A percentile compares a stretch with the other conserved stretches of the same genome.
Conservation (phyloP, 1,140 invertebrate species). For the Galleria mellonella region DNA sequence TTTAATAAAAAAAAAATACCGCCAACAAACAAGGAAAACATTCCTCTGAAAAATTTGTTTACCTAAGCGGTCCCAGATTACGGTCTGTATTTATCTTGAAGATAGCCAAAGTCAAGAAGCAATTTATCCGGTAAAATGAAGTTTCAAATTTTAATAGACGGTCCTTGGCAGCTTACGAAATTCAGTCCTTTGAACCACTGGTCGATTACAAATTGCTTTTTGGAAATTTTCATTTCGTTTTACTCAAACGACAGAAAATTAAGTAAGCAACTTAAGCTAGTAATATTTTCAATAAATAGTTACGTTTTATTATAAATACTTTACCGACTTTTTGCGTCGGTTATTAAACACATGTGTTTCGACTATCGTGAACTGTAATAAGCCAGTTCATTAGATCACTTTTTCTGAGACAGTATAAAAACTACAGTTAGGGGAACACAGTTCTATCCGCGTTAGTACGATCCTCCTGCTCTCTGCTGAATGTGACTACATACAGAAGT, state of each 20-base stretch:
- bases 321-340: too few relatives aligned
- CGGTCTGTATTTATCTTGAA: conserved; percentile 54
- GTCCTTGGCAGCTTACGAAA: conserved; percentile 37
- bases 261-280: too few relatives aligned
- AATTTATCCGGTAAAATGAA: conserved; percentile 66
- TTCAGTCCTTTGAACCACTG: conserved; percentile 53
- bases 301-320: too few relatives aligned
- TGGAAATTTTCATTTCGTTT: conserved; percentile 28
- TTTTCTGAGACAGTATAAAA: too few relatives aligned
- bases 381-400: too few relatives aligned
- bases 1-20: not conserved
- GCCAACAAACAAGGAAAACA: conserved; percentile 6
- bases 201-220: conserved; percentile 64
- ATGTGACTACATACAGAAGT: conserved; percentile 32
- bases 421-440: not conserved
- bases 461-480: conserved; percentile 21
- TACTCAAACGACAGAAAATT: too few relatives aligned
- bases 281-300: not conserved
- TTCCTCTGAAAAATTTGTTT: conserved; percentile 33
- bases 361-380: too few relatives aligned
- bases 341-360: too few relatives aligned
- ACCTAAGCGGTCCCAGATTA: conserved; percentile 37
- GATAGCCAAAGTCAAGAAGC: conserved; percentile 61
- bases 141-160: conserved; percentile 67
- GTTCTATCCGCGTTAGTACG: conserved; percentile 3